Conservation (phyloP, 2,113 vertebrate species). For the Toxotes chatareus region DNA sequence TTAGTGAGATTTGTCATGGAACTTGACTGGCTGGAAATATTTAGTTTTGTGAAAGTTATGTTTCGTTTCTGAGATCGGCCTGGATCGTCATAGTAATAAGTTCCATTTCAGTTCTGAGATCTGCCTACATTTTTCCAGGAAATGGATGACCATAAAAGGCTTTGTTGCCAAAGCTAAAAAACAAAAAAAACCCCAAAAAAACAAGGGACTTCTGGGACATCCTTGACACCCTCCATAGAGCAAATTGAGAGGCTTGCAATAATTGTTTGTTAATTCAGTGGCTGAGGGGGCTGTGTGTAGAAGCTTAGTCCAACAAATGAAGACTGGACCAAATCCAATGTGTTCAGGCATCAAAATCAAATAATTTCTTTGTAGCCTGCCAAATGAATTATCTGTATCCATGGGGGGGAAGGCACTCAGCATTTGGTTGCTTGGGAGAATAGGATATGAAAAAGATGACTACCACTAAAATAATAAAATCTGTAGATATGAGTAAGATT, state of each 20-base stretch:
- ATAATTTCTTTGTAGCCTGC: constrained; percentile 60
- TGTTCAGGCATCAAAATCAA: constrained; percentile 58
- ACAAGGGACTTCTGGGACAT: constrained; percentile 39
- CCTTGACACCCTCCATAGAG: constrained; percentile 50
- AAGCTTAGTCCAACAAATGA: constrained; percentile 61
- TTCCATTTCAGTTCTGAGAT: constrained; percentile 20
- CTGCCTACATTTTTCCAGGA: constrained; percentile 15
- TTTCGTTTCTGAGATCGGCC: neutral
- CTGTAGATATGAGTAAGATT: neutral
- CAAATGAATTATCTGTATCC: constrained; percentile 52
- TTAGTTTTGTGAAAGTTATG: constrained; percentile 17
- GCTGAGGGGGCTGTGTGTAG: constrained; percentile 49
- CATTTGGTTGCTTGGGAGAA: constrained; percentile 19
- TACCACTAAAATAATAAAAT: constrained; percentile 7
- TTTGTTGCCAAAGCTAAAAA: constrained; percentile 4
- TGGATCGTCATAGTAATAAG: neutral
- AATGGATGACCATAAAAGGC: constrained; percentile 37
- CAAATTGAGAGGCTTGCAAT: constrained; percentile 54
- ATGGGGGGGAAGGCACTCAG: constrained; percentile 4
- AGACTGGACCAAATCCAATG: constrained; percentile 66
- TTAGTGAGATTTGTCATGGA: neutral
- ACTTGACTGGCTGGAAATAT: neutral
- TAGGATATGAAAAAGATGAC: constrained; percentile 10
- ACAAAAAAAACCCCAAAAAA: neutral
- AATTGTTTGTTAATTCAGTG: constrained; percentile 70